Percentiles rank a stretch among this genome's conserved stretches.
phyloP scores from a whole-genome alignment of 1,140 invertebrate genomes.

The Penaeus vannamei region DNA sequence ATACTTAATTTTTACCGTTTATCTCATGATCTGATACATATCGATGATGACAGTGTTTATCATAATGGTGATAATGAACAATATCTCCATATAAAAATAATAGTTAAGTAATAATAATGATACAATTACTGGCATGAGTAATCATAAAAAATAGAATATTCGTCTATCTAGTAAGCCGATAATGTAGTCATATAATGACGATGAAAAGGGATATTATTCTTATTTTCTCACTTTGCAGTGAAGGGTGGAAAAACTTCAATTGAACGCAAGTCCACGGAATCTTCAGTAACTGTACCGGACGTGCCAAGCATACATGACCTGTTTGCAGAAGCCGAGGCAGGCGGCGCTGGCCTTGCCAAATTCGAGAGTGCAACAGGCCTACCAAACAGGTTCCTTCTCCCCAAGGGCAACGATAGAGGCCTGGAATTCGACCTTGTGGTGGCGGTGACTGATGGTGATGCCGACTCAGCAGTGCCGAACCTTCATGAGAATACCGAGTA shows the following conservation, averaged over 20 bases:
- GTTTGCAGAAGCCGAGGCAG: constrained; percentile 1
- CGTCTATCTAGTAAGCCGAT: no score
- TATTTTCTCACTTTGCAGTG: no score
- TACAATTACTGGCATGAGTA: no score
- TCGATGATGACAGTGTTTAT: neutral
- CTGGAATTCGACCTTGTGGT: constrained; percentile 79
- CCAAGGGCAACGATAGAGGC: constrained; percentile 79
- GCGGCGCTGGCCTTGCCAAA: constrained; percentile 31
- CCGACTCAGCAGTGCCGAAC: constrained; percentile 37
- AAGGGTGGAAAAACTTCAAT: constrained; percentile 33
- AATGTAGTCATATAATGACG: no score
- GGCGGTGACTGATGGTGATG: constrained; percentile 73
- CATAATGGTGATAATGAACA: neutral
- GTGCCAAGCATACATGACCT: constrained; percentile 30
- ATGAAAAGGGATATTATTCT: no score
- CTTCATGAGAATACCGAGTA: neutral
- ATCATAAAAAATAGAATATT: neutral
- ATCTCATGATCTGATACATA: neutral
- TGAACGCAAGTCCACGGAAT: constrained; percentile 36
- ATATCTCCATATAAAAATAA: neutral
- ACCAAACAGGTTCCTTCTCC: constrained; percentile 79
- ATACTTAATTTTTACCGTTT: neutral
- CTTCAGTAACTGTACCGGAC: constrained; percentile 43
- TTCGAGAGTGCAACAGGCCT: constrained; percentile 73
- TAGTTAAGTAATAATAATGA: neutral